Conservation (phyloP, 1,140 invertebrate species). For the Maconellicoccus hirsutus region DNA sequence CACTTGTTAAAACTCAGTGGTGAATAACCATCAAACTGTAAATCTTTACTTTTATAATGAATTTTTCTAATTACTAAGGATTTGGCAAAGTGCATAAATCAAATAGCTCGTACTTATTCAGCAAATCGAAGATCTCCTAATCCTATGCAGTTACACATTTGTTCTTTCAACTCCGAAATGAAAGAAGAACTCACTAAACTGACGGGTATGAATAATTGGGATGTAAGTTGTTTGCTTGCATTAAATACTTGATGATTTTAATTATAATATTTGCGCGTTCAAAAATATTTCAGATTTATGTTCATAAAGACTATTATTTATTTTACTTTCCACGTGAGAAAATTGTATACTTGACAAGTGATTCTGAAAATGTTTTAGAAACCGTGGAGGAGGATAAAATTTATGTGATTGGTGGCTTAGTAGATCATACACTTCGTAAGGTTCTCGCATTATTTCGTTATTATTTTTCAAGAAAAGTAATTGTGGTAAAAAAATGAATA, state of each 20-base stretch:
- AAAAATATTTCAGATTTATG: slow-evolving; percentile 24
- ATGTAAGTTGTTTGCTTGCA: slow-evolving; percentile 68
- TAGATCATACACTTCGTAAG: slow-evolving; percentile 94
- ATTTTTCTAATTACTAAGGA: slow-evolving; percentile 42
- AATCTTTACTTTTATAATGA: too few relatives aligned
- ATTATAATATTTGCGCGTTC: too few relatives aligned
- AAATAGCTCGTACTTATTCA: slow-evolving; percentile 85
- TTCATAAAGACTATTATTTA: slow-evolving; percentile 26
- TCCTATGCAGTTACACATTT: slow-evolving; percentile 80
- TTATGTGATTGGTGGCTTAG: slow-evolving; percentile 94
- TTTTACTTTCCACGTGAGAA: slow-evolving; percentile 47
- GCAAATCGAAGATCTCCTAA: slow-evolving; percentile 69
- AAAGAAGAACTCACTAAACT: slow-evolving; percentile 58
- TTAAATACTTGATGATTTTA: too few relatives aligned
- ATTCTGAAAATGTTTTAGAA: slow-evolving; percentile 79
- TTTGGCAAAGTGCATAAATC: slow-evolving; percentile 80
- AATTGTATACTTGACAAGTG: slow-evolving; percentile 85
- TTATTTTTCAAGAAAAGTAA: too few relatives aligned
- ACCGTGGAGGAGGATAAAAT: slow-evolving; percentile 61
- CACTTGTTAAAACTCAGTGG: too few relatives aligned
- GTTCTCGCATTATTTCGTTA: too few relatives aligned
- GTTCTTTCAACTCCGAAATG: slow-evolving; percentile 62
- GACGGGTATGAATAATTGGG: slow-evolving; percentile 87
- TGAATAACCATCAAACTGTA: too few relatives aligned
- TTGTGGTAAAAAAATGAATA: too few relatives aligned